Base-by-base conservation (phyloP, 2,888 invertebrate genomes). In the Cephus sareptanus region DNA sequence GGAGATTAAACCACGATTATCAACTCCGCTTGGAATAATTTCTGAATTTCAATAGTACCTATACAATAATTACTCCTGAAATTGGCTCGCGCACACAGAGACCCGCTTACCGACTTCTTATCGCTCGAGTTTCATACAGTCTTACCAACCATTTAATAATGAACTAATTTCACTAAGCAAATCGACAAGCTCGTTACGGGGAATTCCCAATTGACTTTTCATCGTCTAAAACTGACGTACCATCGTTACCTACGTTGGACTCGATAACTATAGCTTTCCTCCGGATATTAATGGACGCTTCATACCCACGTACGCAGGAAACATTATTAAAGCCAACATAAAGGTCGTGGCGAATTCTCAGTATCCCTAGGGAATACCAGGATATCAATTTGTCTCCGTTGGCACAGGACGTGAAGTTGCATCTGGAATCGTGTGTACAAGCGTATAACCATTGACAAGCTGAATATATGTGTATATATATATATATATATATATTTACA, bases 321-420 rank as follows among this genome's bases (percentile, higher is more conserved):
- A 56, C 56, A 9, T 56, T 56, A 56, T 85, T 84, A 83, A 85
- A 75, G 77, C 79, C 73, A 70, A 35, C 33, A 69, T 76, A 37
- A 76, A 71, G 40, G 11, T 74, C 74, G n/a, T 31, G 4, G 34
- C 23, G 34, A 75, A 70, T 75, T 35, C 56, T 75, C 15, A 68
- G 74, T 69, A 31, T 30, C 69, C 15, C 69, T 35, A 35, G n/a
- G 40, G 75, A 23, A 40, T 37, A 31, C 31, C 70, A 68, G 33
- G 75, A 75, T 77, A 31, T 35, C 76, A 68, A 56, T 56, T 75
- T 71, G 34, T 76, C 70, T 75, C 75, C 34, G 56, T 23, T 56
- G 56, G 56, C 56, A 56, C 56, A 23, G 56, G 56, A 56, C 56
- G 56, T 23, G 56, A 15, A 56, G 56, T 56, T 56, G 56, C 23